These are phyloP conservation scores for Rattus rattus DNA, from an alignment of 2,113 vertebrate species.

Conservation along the genomic window DNA sequence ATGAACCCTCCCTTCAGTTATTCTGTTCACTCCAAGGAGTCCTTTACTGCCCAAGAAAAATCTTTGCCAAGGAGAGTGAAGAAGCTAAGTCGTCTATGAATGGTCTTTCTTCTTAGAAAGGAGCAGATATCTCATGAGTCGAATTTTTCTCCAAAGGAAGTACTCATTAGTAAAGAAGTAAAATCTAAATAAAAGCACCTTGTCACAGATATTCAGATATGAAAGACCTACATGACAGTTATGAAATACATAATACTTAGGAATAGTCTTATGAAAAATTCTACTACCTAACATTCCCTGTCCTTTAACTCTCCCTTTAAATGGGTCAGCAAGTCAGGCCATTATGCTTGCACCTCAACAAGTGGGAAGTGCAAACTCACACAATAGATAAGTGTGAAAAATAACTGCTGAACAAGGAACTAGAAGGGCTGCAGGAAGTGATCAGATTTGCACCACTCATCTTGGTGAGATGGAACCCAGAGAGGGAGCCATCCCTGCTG, in stretches of 20 bases:
- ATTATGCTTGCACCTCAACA: not conserved
- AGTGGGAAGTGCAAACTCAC: not conserved
- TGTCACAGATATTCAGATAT: no score
- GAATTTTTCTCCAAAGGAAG: no score
- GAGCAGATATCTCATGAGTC: no score
- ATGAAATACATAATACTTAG: not conserved
- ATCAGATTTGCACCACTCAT: conserved; percentile 82
- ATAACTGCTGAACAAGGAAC: not conserved
- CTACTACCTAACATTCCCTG: no score
- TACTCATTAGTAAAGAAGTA: no score
- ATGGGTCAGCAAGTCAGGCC: not conserved
- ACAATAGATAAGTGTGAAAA: not conserved
- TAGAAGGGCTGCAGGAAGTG: conserved; percentile 70
- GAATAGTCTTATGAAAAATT: not conserved
- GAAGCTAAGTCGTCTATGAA: no score
- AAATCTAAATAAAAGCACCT: no score
- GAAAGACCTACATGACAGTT: no score
- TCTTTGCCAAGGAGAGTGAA: no score
- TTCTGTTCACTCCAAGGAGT: not conserved
- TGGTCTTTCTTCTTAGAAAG: no score
- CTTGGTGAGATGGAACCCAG: conserved; percentile 64
- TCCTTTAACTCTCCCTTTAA: not conserved
- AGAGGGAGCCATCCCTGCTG: conserved; percentile 60
- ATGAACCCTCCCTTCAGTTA: not conserved
- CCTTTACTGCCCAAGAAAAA: not conserved